Percentiles rank a stretch among this genome's conserved stretches.
Evolutionary conservation across 2,888 invertebrate species (phyloP).

Genomic region (Caprella mutica): DNA sequence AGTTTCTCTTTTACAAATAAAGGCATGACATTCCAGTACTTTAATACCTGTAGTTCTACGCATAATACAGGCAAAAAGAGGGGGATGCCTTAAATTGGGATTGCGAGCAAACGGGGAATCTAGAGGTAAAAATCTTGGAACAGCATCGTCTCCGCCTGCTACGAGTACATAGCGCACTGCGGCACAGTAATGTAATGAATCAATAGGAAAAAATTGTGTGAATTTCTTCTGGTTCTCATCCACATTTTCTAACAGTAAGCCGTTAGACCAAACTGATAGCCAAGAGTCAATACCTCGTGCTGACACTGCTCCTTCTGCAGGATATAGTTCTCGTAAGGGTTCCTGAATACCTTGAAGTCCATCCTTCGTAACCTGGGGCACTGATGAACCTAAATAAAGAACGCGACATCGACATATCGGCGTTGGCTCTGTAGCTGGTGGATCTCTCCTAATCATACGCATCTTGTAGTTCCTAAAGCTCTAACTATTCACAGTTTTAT

Average conservation of each 20-base stretch:
- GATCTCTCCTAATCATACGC: conserved; percentile 29
- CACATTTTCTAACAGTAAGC: conserved; percentile 81
- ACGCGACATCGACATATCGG: conserved; percentile 95
- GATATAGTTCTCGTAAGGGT: conserved; percentile 87
- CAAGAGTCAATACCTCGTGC: conserved; percentile 88
- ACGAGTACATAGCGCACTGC: conserved; percentile 76
- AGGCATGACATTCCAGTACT: conserved; percentile 96
- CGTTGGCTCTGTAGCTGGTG: conserved; percentile 51
- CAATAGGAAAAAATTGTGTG: conserved; percentile 90
- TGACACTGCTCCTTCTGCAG: conserved; percentile 78
- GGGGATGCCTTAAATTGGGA: conserved; percentile 85
- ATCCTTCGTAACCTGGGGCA: conserved; percentile 94
- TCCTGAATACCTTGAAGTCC: conserved; percentile 95
- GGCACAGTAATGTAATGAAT: conserved; percentile 88
- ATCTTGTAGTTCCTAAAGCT: conserved; percentile 11
- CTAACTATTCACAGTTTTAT: background rate
- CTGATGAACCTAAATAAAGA: conserved; percentile 88
- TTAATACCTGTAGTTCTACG: conserved; percentile 92
- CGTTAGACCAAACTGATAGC: conserved; percentile 95
- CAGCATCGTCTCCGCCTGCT: conserved; percentile 43
- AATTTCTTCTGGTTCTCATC: conserved; percentile 90
- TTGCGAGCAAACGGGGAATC: conserved; percentile 92
- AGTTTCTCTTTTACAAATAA: conserved; percentile 90
- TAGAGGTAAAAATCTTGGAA: conserved; percentile 80
- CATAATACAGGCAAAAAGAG: conserved; percentile 90